phyloP scores from a whole-genome alignment of 2,888 invertebrate species.

The Gerris lacustris region DNA sequence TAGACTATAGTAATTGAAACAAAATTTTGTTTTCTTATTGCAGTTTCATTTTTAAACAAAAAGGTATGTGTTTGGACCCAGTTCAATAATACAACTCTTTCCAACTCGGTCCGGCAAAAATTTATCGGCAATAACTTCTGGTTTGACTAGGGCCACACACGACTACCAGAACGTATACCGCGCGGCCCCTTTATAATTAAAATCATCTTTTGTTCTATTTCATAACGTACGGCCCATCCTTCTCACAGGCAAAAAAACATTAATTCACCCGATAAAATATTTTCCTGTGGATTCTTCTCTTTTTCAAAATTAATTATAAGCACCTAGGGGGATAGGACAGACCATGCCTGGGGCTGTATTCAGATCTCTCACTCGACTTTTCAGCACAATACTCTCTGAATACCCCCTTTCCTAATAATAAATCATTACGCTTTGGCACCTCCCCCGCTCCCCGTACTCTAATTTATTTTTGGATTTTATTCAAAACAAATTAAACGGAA shows the following conservation, averaged over 20 bases:
- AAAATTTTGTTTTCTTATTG: too few species aligned
- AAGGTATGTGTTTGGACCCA: neutral
- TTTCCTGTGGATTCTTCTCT: neutral
- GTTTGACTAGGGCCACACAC: neutral
- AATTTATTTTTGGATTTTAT: slow-evolving; percentile 3
- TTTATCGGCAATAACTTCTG: neutral
- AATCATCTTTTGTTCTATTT: neutral
- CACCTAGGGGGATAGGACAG: neutral
- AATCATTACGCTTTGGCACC: neutral
- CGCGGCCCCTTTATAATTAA: neutral
- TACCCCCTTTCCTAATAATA: neutral
- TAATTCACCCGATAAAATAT: slow-evolving; percentile 1
- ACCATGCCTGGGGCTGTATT: neutral
- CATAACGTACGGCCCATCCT: neutral
- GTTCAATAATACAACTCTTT: neutral
- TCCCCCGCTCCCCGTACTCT: neutral
- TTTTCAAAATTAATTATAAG: neutral
- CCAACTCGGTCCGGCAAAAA: neutral
- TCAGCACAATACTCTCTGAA: neutral
- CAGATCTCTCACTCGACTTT: neutral
- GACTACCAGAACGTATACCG: neutral
- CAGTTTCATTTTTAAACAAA: neutral
- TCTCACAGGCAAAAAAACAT: neutral
- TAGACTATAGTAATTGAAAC: too few species aligned
- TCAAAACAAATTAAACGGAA: neutral